Percentiles rank a stretch among this genome's conserved stretches.
Evolutionary conservation across 2,113 vertebrate genomes (phyloP).

Genomic region (Vireo altiloquus): DNA sequence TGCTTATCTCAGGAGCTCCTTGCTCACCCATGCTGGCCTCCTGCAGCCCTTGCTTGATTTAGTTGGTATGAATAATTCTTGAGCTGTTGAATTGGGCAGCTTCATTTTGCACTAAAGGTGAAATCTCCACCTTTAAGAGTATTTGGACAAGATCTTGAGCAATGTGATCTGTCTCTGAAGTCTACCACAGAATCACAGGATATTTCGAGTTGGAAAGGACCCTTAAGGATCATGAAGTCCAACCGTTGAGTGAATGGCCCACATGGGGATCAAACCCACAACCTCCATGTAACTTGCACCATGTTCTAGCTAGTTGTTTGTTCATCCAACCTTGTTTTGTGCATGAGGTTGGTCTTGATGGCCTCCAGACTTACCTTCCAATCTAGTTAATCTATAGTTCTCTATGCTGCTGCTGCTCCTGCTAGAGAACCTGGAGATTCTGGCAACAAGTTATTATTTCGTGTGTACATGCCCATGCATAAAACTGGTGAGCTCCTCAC

Average conservation of each 20-base stretch:
- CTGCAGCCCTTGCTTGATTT: not conserved
- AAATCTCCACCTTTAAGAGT: not conserved
- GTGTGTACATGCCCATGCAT: rapidly evolving
- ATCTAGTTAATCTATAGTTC: not conserved
- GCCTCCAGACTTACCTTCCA: not conserved
- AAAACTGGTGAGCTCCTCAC: not conserved
- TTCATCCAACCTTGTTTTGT: not conserved
- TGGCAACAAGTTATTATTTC: not conserved
- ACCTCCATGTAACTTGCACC: not conserved
- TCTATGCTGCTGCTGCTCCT: not conserved
- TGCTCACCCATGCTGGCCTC: not conserved
- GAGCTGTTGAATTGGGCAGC: not conserved
- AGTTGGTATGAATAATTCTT: not conserved
- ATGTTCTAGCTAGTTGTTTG: not conserved
- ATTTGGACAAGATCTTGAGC: not conserved
- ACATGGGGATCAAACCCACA: not conserved
- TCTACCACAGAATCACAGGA: not conserved
- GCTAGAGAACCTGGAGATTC: not conserved
- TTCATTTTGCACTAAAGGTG: not conserved
- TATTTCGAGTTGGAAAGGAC: too few relatives aligned
- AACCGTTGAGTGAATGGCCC: too few relatives aligned
- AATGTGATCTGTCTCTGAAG: not conserved
- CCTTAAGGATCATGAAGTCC: too few relatives aligned
- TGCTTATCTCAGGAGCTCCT: not conserved
- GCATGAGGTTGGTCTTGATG: not conserved